phyloP scores from a whole-genome alignment of 2,888 invertebrate species.

The Dasysyrphus tricinctus region DNA sequence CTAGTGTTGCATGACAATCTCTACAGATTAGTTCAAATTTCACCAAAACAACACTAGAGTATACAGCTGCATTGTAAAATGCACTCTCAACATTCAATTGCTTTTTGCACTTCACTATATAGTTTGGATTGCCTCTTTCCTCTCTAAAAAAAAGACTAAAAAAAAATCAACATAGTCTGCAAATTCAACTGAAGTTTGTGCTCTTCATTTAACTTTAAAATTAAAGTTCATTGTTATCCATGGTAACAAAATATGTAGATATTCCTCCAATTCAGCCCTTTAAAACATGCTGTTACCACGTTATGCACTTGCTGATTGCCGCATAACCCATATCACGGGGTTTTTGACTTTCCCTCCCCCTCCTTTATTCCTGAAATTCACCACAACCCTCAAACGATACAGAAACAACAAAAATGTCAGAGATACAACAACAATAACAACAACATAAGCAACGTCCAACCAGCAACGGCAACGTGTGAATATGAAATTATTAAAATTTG shows the following conservation, averaged over 20 bases:
- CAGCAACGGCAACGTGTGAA: conserved; percentile 51
- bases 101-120: conserved; percentile 26
- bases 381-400: neutral
- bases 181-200: conserved; percentile 12
- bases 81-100: conserved; percentile 47
- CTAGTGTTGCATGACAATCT: conserved; percentile 2
- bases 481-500: conserved; percentile 63
- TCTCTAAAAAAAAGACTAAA: neutral
- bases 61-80: conserved; percentile 13
- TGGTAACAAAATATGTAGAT: conserved; percentile 35
- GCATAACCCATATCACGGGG: conserved; percentile 42
- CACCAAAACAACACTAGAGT: neutral
- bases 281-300: conserved; percentile 51
- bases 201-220: conserved; percentile 57
- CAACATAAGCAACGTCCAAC: conserved; percentile 29
- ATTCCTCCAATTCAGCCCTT: conserved; percentile 40
- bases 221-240: conserved; percentile 61
- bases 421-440: conserved; percentile 16
- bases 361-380: no score
- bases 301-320: conserved; percentile 59
- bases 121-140: neutral
- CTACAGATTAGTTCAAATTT: conserved; percentile 30
- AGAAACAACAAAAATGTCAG: conserved; percentile 9
- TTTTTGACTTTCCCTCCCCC: neutral
- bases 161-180: neutral